phyloP scores from a whole-genome alignment of 2,797 vertebrate species.

The Gambelia wislizenii region DNA sequence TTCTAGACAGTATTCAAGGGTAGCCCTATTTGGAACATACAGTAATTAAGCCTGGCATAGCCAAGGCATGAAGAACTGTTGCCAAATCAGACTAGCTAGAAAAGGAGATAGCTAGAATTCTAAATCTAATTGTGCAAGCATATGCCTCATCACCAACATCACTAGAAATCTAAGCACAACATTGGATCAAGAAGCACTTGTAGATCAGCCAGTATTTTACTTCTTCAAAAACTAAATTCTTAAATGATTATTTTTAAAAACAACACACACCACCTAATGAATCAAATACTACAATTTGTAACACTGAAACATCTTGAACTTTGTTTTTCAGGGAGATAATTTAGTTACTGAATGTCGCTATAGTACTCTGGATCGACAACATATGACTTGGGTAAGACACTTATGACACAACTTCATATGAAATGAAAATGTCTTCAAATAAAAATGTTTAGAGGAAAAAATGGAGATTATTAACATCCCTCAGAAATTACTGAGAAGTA shows the following conservation, averaged over 20 bases:
- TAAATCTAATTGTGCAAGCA: not conserved
- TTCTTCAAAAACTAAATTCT: not conserved
- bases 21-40: too few species aligned
- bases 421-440: constrained; percentile 23
- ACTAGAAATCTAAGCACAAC: not conserved
- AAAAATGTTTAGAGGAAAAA: constrained; percentile 25
- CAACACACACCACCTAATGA: constrained; percentile 5
- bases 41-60: not conserved
- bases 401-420: not conserved
- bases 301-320: constrained; percentile 49
- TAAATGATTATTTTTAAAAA: constrained; percentile 4
- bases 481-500: not conserved
- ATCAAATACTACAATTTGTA: constrained; percentile 24
- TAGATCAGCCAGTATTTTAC: not conserved
- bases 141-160: not conserved
- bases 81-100: not conserved
- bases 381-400: constrained; percentile 90
- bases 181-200: not conserved
- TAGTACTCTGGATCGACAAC: constrained; percentile 83
- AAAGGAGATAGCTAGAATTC: not conserved
- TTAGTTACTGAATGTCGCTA: constrained; percentile 90
- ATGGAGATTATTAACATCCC: constrained; percentile 24
- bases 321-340: constrained; percentile 85
- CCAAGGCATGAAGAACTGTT: not conserved
- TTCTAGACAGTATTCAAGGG: too few species aligned